These are phyloP conservation scores for Trichogramma pretiosum DNA, from an alignment of 1,140 invertebrate genomes.

Conservation along the genomic window DNA sequence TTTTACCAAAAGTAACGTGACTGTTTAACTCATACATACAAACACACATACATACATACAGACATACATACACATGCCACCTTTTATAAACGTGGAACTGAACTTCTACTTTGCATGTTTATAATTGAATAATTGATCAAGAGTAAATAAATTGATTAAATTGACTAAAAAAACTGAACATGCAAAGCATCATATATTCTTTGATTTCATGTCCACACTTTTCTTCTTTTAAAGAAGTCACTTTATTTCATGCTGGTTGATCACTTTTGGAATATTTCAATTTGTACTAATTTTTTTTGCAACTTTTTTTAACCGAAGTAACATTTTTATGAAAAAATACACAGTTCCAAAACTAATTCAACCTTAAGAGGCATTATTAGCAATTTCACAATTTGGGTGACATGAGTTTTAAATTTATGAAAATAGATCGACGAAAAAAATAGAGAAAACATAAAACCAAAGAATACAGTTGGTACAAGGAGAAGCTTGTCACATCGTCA, in stretches of 20 bases:
- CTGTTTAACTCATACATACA: background rate
- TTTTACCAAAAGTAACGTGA: constrained; percentile 2
- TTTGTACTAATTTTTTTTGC: too few relatives aligned
- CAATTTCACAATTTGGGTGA: too few relatives aligned
- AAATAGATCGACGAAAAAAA: constrained; percentile 10
- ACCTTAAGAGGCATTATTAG: too few relatives aligned
- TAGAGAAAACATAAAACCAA: constrained; percentile 5
- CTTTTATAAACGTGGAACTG: constrained; percentile 9
- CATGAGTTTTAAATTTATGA: constrained; percentile 26
- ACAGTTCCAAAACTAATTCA: constrained; percentile 23
- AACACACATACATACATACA: constrained; percentile 8
- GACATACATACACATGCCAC: constrained; percentile 13
- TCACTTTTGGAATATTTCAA: too few relatives aligned
- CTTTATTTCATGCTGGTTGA: too few relatives aligned
- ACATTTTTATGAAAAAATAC: constrained; percentile 10
- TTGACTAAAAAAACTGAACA: too few relatives aligned
- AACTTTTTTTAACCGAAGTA: constrained; percentile 7
- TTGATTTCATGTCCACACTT: too few relatives aligned
- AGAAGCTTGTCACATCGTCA: constrained; percentile 24
- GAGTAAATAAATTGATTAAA: too few relatives aligned
- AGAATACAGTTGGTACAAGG: constrained; percentile 9
- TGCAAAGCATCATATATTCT: too few relatives aligned
- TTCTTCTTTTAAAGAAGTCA: too few relatives aligned
- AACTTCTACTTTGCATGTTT: constrained; percentile 6
- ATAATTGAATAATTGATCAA: too few relatives aligned